Evolutionary conservation across 2,797 vertebrate species (phyloP), one percentile per base, ranked within the genome.

Genomic region (Yasuhikotakia modesta): DNA sequence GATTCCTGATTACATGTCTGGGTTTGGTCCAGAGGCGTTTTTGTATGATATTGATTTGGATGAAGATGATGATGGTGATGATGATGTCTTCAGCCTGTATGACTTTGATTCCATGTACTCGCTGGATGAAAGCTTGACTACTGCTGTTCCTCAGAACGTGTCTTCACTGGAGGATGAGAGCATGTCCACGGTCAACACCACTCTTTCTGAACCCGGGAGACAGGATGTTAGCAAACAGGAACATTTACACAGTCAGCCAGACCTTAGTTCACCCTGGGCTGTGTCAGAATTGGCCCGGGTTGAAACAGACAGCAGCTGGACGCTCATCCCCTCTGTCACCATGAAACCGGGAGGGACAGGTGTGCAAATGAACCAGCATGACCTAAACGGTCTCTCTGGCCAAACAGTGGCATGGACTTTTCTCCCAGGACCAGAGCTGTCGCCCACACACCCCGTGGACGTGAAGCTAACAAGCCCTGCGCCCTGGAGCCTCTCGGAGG

Each of bases 31-130:
- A 5, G 83, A 85, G 21, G 19, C 64, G 0, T 87, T 90, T 76
- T 4, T 81, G 4, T 91, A 90, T 3, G 88, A 90, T 24, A 58
- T 84, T 1, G 83, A 88, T 66, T 48, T 90, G 13, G 82, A 85
- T 61, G 83, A 27, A 27, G 27, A 63, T 35, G 45, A 14, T 17
- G 66, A 16, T 17, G 27, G 35, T 35, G 45, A 14, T 17, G 66
- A 16, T 17, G 65, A 82, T 52, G 71, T 73, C 58, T 86, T 90
- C 66, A 77, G 82, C 67, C 45, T 85, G 19, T 89, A 88, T 63
- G 86, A 91, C 16, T 86, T 87, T 16, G 87, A 90, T 24, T 75
- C 81, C 8, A 39, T 80, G 17, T 86, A 87, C 76, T 81, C 87
- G 8, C 48, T 79, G 27, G 87, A 87, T 6, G 82, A 89, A 43